These are phyloP conservation scores for Alethe diademata DNA, from an alignment of 2,113 vertebrate species.

Conservation along the genomic window DNA sequence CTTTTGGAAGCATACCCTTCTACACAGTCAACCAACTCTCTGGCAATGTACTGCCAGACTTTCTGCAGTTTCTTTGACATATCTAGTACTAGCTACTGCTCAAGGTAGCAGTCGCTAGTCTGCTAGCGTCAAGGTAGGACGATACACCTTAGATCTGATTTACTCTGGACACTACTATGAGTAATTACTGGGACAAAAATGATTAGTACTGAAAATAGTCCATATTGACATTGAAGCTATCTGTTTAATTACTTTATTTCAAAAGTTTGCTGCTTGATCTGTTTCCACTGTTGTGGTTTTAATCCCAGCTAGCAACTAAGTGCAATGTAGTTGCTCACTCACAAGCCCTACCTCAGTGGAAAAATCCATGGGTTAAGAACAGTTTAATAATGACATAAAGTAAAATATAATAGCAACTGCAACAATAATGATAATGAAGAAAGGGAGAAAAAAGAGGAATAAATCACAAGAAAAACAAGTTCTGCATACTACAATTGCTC, in stretches of 20 bases:
- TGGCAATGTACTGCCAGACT: not conserved
- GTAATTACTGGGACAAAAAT: not conserved
- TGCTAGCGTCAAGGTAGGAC: not conserved
- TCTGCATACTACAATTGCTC: not conserved
- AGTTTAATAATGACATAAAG: not conserved
- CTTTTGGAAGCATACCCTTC: not conserved
- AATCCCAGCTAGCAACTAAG: not conserved
- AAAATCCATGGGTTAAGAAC: not conserved
- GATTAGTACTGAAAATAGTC: not conserved
- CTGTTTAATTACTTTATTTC: not conserved
- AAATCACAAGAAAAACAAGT: not conserved
- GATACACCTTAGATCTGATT: not conserved
- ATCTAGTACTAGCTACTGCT: not conserved
- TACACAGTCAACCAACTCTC: not conserved
- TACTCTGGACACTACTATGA: not conserved
- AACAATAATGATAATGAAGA: not conserved
- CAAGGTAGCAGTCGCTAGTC: too few relatives aligned
- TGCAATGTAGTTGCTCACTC: not conserved
- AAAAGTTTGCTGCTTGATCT: not conserved
- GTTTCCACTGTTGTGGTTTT: not conserved
- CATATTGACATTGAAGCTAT: not conserved
- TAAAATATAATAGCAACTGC: not conserved
- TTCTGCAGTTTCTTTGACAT: not conserved
- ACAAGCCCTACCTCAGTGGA: not conserved
- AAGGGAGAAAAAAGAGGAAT: not conserved